These are phyloP conservation scores for Acanthosepion esculentum DNA, from an alignment of 2,888 invertebrate genomes.

Conservation along the genomic window DNA sequence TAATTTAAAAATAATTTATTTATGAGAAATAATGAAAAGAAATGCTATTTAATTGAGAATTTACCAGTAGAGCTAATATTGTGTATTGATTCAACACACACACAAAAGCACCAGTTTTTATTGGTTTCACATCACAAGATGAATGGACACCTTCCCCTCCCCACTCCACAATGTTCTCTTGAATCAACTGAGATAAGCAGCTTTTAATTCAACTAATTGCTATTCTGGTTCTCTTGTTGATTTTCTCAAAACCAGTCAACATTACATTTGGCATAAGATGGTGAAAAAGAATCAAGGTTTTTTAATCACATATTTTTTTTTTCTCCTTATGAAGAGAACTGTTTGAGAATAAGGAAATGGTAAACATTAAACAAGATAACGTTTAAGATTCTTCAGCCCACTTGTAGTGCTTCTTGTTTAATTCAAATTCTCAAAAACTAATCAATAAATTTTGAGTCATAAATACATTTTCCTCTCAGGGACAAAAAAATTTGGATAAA, in stretches of 20 bases:
- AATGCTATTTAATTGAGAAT: background rate
- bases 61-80: background rate
- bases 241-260: background rate
- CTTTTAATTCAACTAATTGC: background rate
- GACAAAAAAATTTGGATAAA: no score
- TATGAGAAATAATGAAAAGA: background rate
- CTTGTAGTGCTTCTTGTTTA: background rate
- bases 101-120: background rate
- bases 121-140: background rate
- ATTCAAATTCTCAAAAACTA: background rate
- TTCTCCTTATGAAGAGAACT: background rate
- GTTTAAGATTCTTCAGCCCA: background rate
- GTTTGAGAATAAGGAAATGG: background rate
- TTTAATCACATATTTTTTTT: background rate
- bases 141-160: background rate
- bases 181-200: background rate
- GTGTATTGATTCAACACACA: constrained; percentile 7
- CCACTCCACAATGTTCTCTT: background rate
- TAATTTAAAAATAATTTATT: no score
- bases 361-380: background rate
- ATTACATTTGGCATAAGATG: background rate
- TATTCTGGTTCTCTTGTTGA: background rate
- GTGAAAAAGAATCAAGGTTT: background rate
- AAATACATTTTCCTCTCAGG: no score
- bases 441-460: no score